A percentile compares a stretch with the other conserved stretches of the same genome.
Conservation (phyloP, 2,888 invertebrate species). For the Slavum lentiscoides region DNA sequence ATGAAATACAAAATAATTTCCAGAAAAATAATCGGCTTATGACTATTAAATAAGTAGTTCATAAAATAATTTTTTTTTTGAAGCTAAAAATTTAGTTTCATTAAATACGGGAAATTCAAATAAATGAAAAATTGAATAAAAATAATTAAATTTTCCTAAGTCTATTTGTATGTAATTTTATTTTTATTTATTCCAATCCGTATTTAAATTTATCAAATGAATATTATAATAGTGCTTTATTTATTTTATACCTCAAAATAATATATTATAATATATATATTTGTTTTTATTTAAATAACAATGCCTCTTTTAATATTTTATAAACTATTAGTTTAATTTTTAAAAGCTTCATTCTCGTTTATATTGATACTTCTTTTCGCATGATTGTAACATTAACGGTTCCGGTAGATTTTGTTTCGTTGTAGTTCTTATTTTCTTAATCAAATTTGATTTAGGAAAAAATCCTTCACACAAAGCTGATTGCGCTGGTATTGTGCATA, state of each 20-base stretch:
- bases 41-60: no score
- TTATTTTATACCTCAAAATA: slow-evolving; percentile 16
- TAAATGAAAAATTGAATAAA: background rate
- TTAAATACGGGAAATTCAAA: background rate
- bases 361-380: background rate
- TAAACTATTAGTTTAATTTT: slow-evolving; percentile 1
- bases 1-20: no score
- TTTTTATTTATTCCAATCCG: no score
- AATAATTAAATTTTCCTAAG: no score
- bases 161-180: no score
- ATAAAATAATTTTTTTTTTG: no score
- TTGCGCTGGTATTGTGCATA: slow-evolving; percentile 8
- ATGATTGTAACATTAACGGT: background rate
- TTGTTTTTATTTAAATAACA: slow-evolving; percentile 12
- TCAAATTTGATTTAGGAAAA: slow-evolving; percentile 6
- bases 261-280: slow-evolving; percentile 2
- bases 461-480: slow-evolving; percentile 5
- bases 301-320: slow-evolving; percentile 11
- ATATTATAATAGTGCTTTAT: background rate
- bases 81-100: no score
- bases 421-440: slow-evolving; percentile 2
- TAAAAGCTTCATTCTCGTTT: slow-evolving; percentile 12
- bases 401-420: slow-evolving; percentile 10
- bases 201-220: background rate
- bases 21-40: no score